Evolutionary conservation across 92 coral and sea anemone genomes (phyloP).

Genomic region (Actinernus sp.): DNA sequence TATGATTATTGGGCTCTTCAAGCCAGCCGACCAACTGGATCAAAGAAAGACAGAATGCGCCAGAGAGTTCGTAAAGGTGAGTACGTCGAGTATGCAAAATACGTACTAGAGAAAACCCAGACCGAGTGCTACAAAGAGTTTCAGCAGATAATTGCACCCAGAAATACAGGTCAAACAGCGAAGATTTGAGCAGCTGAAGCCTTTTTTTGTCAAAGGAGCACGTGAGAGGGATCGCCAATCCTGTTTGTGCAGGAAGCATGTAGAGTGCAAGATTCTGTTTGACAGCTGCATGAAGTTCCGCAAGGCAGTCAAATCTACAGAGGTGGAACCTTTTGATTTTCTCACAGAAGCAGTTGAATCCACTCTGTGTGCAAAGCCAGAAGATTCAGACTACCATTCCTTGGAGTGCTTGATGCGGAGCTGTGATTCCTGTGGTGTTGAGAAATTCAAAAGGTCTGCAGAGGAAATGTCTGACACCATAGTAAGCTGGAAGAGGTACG

Average conservation of each 20-base stretch:
- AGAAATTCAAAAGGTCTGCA: constrained; percentile 14
- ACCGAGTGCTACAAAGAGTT: constrained; percentile 59
- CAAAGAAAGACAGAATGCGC: constrained; percentile 3
- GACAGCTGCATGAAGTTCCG: constrained; percentile 57
- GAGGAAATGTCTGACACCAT: constrained; percentile 52
- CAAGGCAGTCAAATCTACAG: constrained; percentile 6
- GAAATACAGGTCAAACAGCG: constrained; percentile 48
- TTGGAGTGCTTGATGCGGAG: constrained; percentile 41
- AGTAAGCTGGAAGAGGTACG: constrained; percentile 71
- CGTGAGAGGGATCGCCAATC: constrained; percentile 47
- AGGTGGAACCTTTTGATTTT: constrained; percentile 12
- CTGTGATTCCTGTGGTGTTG: constrained; percentile 58
- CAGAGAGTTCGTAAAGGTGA: constrained; percentile 31
- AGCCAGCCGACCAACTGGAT: constrained; percentile 35
- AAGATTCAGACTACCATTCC: constrained; percentile 20
- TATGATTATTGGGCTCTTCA: constrained; percentile 22
- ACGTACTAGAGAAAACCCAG: constrained; percentile 66
- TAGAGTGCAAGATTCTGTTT: constrained; percentile 36
- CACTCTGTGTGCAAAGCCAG: constrained; percentile 39
- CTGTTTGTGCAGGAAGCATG: constrained; percentile 57
- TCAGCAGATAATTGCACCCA: constrained; percentile 45
- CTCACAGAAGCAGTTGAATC: constrained; percentile 29
- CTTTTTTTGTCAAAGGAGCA: constrained; percentile 50
- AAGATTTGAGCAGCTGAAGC: constrained; percentile 52
- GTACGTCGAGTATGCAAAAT: constrained; percentile 53